Percentiles rank a stretch among this genome's conserved stretches.
Evolutionary conservation across 2,113 vertebrate species (phyloP).

Genomic region (Ovibos moschatus): DNA sequence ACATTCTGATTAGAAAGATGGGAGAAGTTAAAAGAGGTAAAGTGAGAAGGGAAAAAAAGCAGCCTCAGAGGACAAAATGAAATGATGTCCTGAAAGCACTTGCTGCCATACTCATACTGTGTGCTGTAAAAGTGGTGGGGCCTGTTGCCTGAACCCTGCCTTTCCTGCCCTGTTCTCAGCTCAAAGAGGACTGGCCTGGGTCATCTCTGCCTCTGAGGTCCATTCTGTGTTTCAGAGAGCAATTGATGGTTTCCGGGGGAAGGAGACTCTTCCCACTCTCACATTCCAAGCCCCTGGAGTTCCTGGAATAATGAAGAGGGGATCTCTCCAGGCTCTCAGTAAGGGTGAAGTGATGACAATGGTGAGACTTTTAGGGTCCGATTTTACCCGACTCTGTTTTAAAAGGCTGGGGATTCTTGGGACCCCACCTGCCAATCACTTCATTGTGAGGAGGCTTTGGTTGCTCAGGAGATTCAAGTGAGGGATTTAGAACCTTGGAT

Average conservation of each 20-base stretch:
- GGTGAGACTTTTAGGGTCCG: neutral
- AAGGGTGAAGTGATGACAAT: neutral
- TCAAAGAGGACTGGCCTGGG: neutral
- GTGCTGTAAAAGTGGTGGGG: neutral
- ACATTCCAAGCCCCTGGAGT: neutral
- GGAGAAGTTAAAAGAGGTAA: neutral
- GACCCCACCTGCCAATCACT: neutral
- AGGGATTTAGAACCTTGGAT: neutral
- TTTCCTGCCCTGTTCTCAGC: neutral
- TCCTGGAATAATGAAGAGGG: neutral
- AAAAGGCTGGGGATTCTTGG: neutral
- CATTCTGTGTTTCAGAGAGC: neutral
- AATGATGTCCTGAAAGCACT: neutral
- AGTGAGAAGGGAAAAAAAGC: neutral
- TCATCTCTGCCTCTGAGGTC: neutral
- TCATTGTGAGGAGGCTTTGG: neutral
- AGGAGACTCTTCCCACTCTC: neutral
- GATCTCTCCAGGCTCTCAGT: neutral
- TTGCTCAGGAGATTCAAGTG: neutral
- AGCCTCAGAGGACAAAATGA: neutral
- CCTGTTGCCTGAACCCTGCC: neutral
- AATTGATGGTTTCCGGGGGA: neutral
- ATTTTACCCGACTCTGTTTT: neutral
- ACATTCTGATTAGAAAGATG: constrained; percentile 14
- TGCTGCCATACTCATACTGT: neutral